Evolutionary conservation across 2,888 invertebrate genomes (phyloP), one percentile per base, ranked within the genome.

Genomic region (Itoplectis maculator): DNA sequence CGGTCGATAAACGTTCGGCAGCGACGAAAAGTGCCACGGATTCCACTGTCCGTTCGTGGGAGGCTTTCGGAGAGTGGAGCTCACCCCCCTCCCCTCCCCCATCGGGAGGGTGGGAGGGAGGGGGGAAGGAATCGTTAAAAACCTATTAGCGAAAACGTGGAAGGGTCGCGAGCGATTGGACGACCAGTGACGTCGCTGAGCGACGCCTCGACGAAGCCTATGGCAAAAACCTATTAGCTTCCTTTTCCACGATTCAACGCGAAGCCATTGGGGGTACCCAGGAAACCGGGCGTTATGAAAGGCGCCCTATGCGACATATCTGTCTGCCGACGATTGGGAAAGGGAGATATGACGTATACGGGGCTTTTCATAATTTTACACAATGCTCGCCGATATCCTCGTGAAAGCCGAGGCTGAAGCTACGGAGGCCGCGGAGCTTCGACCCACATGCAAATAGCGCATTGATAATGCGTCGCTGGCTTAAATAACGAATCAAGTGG

Each of bases 111-210:
- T n/a, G n/a, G n/a, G n/a, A n/a, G n/a, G n/a, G n/a, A n/a, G n/a
- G n/a, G n/a, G 59, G 73, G 40, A 49, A 65, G 73, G 51, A 79
- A 74, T 79, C 79, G 79, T 79, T 79, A 79, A 79, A 79, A 79
- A 79, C 74, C 74, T 74, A 74, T 79, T 74, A 79, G 74, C 18
- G 61, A 37, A 37, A 68, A 69, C 66, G 18, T 61, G 63, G 11
- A n/a, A n/a, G n/a, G n/a, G n/a, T n/a, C 42, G 49, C 18, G 73
- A 79, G 73, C 73, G 40, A 68, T 79, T 66, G 61, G 73, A 68
- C 74, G 49, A 66, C 73, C 51, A 73, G 66, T 37, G 35, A 18
- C 35, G 56, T 23, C 49, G 42, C 20, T n/a, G 37, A 49, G 23
- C 51, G 40, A 35, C 15, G 49, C 20, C 37, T 45, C 51, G 29